phyloP scores from a whole-genome alignment of 2,113 vertebrate species.

The Vanacampus margaritifer region DNA sequence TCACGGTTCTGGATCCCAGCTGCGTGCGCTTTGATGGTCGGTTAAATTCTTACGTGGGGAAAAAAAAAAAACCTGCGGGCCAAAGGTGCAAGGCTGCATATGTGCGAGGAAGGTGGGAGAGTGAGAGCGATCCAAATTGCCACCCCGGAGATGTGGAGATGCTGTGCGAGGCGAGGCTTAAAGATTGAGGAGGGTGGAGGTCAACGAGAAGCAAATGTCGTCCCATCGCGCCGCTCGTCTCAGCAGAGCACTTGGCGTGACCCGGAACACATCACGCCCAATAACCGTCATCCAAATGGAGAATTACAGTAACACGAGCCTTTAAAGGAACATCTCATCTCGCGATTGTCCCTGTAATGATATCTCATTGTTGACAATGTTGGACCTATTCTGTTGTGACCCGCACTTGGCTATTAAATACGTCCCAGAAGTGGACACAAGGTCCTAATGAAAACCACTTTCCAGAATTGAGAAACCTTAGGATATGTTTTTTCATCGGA shows the following conservation, averaged over 20 bases:
- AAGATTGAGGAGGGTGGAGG: conserved; percentile 37
- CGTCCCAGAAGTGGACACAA: neutral
- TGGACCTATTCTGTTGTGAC: neutral
- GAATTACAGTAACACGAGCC: conserved; percentile 16
- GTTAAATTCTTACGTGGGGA: conserved; percentile 49
- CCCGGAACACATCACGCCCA: conserved; percentile 45
- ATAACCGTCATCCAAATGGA: conserved; percentile 44
- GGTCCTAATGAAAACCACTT: conserved; percentile 20
- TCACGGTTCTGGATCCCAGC: conserved; percentile 52
- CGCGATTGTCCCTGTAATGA: conserved; percentile 31
- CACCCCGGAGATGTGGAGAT: conserved; percentile 36
- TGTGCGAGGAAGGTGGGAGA: conserved; percentile 37
- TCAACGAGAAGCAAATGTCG: conserved; percentile 65
- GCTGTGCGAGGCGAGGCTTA: conserved; percentile 43
- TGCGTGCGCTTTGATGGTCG: conserved; percentile 67
- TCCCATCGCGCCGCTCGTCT: conserved; percentile 39
- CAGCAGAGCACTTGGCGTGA: conserved; percentile 41
- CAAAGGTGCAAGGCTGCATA: conserved; percentile 47
- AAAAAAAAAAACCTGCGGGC: conserved; percentile 54
- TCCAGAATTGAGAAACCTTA: conserved; percentile 9
- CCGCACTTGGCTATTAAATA: conserved; percentile 9
- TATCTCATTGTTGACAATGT: conserved; percentile 40
- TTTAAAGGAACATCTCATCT: conserved; percentile 25
- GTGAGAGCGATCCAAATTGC: conserved; percentile 20
- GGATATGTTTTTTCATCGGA: conserved; percentile 27